Evolutionary conservation across 2,888 invertebrate genomes (phyloP), one percentile per base, ranked within the genome.

Genomic region (Subacronicta megacephala): DNA sequence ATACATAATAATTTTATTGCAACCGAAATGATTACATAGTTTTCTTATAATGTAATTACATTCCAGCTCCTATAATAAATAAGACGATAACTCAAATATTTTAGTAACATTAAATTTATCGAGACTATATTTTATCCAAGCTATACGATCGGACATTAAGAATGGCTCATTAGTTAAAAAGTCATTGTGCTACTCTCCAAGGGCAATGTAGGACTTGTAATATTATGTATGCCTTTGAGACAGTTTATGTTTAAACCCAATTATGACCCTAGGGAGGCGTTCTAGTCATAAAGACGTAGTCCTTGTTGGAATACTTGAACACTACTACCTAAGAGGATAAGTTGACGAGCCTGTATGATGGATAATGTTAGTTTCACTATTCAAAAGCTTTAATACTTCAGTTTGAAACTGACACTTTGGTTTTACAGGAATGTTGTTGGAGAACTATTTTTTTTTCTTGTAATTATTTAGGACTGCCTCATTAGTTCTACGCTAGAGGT

Each of bases 181-280:
- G 55, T 58, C 53, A 56, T 56, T 60, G 40, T 13, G n/a, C 10
- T 13, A 7, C 37, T n/a, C 38, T 52, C 36, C 20, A 57, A 53
- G 37, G 56, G 41, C 42, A 6, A 35, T 40, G 35, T 52, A 55
- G 41, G 52, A 36, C 37, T 54, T 45, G 63, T 73, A 64, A 73
- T n/a, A n/a, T 73, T 64, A 64, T 16, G 43, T 38, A 40, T 46
- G 54, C 43, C 73, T 57, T 50, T 50, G 74, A 73, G 74, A 60
- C 60, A 52, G 61, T 74, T 74, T 73, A 64, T 52, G 52, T 49
- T 70, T 41, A 57, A 60, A 58, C 65, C 53, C 35, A 55, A 50
- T 60, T 58, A 36, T 20, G 49, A 38, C 57, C 42, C 59, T 17
- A 9, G 56, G 41, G 70, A 49, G 37, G 29, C 35, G 20, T 58